Conservation (phyloP, 2,113 vertebrate genomes). For the Phasianus colchicus region DNA sequence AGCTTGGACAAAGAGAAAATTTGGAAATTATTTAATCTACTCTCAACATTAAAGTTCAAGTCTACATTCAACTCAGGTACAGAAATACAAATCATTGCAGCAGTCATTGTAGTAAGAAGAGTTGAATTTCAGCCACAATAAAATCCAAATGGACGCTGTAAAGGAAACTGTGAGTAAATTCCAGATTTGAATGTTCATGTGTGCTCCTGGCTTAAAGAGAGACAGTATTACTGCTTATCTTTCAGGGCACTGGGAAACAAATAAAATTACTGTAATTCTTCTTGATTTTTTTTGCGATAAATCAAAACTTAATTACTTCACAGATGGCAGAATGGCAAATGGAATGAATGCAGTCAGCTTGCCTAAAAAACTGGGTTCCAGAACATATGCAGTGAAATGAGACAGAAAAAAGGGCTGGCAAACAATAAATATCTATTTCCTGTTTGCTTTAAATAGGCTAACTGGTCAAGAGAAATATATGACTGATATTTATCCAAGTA, state of each 20-base stretch:
- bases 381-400: conserved; percentile 69
- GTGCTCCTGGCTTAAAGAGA: background rate
- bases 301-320: conserved; percentile 88
- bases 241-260: conserved; percentile 42
- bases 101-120: background rate
- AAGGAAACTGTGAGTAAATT: background rate
- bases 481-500: conserved; percentile 29
- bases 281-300: conserved; percentile 57
- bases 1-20: background rate
- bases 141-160: background rate
- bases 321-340: conserved; percentile 82
- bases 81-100: background rate
- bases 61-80: background rate
- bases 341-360: conserved; percentile 54
- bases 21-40: background rate
- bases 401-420: conserved; percentile 59
- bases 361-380: conserved; percentile 69
- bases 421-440: conserved; percentile 63
- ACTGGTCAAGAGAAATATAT: conserved; percentile 53
- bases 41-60: background rate
- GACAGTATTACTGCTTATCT: conserved; percentile 25
- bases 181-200: background rate
- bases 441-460: conserved; percentile 58
- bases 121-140: background rate
- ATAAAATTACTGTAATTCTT: conserved; percentile 51